Evolutionary conservation across 64 coral and sea anemone species (phyloP), one percentile per base, ranked within the genome.

Genomic region (Montipora sp.): DNA sequence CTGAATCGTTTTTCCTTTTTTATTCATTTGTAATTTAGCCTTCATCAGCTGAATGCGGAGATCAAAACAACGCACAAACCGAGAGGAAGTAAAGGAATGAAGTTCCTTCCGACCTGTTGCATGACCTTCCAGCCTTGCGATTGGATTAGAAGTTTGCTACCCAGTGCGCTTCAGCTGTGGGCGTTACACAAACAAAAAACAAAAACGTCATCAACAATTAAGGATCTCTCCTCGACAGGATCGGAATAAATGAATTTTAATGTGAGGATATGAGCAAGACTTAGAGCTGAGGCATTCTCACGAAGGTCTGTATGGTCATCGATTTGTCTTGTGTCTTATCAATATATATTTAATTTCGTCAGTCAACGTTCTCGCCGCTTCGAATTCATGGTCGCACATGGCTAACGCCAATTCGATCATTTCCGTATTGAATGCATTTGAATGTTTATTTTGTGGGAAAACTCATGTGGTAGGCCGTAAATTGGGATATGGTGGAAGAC

Each of bases 61-160:
- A 36, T 36, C 36, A 36, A 36, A 36, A 36, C 36, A 36, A 36
- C 36, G 80, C 59, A 58, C 8, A 14, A 3, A 13, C 19, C 59
- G 5, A 70, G 4, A 85, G 82, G 82, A 85, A 85, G 47, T 68
- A 9, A 0, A 3, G 22, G 81, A 19, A 68, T 84, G 59, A 47
- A 84, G 43, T 51, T 85, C 63, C 47, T 72, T 72, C 18, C 65
- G 55, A 48, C 48, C 61, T 22, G 18, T 15, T 22, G 36, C 59
- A 85, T 59, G 36, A 36, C 36, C 36, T 63, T 72, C 0, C 0
- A 59, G 5, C 0, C 16, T 2, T 11, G 14, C 49, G 47, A 71
- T 71, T 72, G 82, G 82, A 71, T 85, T 2, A 71, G 71, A 48
- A n/a, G 47, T 66, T 67, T 66, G 80, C 16, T 7, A 15, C 36